Evolutionary conservation across 2,888 invertebrate species (phyloP).

Genomic region (Campoplex nolae): DNA sequence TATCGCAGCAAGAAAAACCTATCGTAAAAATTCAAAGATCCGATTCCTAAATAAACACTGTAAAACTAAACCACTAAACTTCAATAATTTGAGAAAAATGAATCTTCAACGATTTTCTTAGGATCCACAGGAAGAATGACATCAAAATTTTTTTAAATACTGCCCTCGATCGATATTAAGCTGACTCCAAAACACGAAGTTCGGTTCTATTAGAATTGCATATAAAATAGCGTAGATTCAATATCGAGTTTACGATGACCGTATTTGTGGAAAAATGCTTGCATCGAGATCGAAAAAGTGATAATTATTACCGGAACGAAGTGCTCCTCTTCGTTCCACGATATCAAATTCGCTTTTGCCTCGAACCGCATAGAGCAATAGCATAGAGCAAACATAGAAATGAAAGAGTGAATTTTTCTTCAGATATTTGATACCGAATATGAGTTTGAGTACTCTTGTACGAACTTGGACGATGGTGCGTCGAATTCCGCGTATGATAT

Average conservation of each 20-base stretch:
- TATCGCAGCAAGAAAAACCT: constrained; percentile 30
- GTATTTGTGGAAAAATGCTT: not conserved
- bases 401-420: not conserved
- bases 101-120: not conserved
- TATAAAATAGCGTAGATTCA: not conserved
- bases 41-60: constrained; percentile 1
- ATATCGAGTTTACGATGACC: not conserved
- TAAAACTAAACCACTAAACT: not conserved
- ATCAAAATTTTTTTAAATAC: not conserved
- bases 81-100: not conserved
- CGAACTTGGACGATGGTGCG: not conserved
- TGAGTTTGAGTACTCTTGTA: no score
- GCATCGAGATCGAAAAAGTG: not conserved
- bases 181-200: not conserved
- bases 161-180: not conserved
- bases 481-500: not conserved
- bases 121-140: not conserved
- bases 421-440: not conserved
- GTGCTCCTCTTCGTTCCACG: constrained; percentile 2
- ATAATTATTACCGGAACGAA: constrained; percentile 11
- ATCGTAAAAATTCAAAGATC: constrained; percentile 48
- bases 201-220: not conserved
- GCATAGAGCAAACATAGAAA: not conserved
- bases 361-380: no score
- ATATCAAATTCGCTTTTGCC: constrained; percentile 11